Conservation (phyloP, 2,888 invertebrate species). For the Phengaris arion region DNA sequence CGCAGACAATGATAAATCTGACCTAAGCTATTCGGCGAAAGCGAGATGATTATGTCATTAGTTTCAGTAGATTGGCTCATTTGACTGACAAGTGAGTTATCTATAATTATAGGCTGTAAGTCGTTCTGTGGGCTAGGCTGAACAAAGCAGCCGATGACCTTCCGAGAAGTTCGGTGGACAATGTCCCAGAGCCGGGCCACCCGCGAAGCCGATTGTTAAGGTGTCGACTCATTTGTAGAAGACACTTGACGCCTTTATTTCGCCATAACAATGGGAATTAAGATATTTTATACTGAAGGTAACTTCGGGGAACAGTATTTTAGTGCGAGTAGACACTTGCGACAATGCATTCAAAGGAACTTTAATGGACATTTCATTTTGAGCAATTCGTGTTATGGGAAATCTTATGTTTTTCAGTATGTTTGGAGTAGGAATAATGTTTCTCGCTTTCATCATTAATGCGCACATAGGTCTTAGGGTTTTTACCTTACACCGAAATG, state of each 20-base stretch:
- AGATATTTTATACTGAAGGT: slow-evolving; percentile 39
- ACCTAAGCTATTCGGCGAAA: slow-evolving; percentile 15
- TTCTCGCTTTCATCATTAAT: not conserved
- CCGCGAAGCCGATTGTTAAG: slow-evolving; percentile 63
- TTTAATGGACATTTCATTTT: not conserved
- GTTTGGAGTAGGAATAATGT: not conserved
- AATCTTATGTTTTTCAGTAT: slow-evolving; percentile 9
- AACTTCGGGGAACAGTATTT: slow-evolving; percentile 35
- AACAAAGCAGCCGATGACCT: slow-evolving; percentile 61
- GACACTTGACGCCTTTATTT: slow-evolving; percentile 48
- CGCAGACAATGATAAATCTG: not conserved
- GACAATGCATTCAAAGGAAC: slow-evolving; percentile 12
- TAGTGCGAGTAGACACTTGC: slow-evolving; percentile 28
- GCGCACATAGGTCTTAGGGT: too few relatives aligned
- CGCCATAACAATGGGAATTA: slow-evolving; percentile 44
- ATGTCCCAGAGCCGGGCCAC: slow-evolving; percentile 66
- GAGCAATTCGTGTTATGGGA: not conserved
- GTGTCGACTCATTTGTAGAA: slow-evolving; percentile 52
- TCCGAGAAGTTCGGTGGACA: slow-evolving; percentile 65
- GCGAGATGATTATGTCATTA: slow-evolving; percentile 5
- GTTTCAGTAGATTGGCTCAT: slow-evolving; percentile 50
- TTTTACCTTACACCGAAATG: too few relatives aligned
- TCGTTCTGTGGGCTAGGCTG: slow-evolving; percentile 54
- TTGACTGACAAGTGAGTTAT: slow-evolving; percentile 46
- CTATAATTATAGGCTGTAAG: slow-evolving; percentile 63